Evolutionary conservation across 2,888 invertebrate genomes (phyloP), one percentile per base, ranked within the genome.

Genomic region (Tetragnatha montana): DNA sequence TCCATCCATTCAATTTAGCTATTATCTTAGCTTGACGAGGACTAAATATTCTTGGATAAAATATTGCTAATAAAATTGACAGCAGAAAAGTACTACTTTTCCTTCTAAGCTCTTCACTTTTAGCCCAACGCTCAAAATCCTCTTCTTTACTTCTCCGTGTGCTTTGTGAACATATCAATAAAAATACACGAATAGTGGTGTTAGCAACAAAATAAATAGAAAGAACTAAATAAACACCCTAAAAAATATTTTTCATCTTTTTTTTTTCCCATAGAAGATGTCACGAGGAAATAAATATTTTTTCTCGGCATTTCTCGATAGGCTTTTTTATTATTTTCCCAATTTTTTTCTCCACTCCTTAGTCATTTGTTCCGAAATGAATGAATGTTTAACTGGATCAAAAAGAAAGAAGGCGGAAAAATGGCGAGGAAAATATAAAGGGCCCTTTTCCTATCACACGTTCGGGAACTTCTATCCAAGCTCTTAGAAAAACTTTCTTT

Each of bases 311-410:
- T 73, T 73, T 73, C 51, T 68, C 35, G 68, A 76, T 76, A 50
- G 8, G 50, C 50, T n/a, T 76, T 50, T 75, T 47, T n/a, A n/a
- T 75, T 80, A 14, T 80, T 80, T 10, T 19, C 17, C 68, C 68
- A 22, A 19, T 80, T 35, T 80, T 22, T 80, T 80, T 10, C 51
- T 21, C 68, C 68, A 22, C 21, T 68, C 68, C 3, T 1, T 17
- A 80, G 68, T 80, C 79, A 80, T 80, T 80, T 80, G 79, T 80
- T 80, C 79, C 22, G 60, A 14, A 68, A 68, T 80, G 79, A 80
- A 80, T 80, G 68, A 68, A 68, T 80, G 60, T 35, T 80, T 80
- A 80, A 80, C 79, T 60, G 79, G 51, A 22, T 76, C n/a, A 19
- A 19, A 76, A 0, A 47, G 50, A 76, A 76, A 76, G 14, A 76